phyloP scores from a whole-genome alignment of 2,888 invertebrate genomes.

The Hypena proboscidalis region DNA sequence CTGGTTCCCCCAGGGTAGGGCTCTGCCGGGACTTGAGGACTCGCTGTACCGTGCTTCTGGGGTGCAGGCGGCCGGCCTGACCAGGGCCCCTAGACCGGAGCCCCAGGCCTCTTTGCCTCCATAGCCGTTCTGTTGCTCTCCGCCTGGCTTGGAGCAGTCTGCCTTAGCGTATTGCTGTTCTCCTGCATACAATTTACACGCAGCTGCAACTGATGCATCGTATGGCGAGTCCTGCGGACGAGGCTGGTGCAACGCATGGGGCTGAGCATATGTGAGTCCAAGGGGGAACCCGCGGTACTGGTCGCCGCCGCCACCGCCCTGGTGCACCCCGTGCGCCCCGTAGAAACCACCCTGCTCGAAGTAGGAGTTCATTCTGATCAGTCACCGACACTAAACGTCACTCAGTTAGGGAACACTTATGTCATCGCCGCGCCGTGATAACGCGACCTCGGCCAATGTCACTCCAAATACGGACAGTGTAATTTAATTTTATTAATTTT shows the following conservation, averaged over 20 bases:
- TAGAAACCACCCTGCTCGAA: slow-evolving; percentile 98
- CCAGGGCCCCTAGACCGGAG: slow-evolving; percentile 87
- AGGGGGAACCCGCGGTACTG: slow-evolving; percentile 95
- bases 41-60: slow-evolving; percentile 95
- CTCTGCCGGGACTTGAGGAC: slow-evolving; percentile 92
- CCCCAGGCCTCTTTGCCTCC: slow-evolving; percentile 90
- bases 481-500: slow-evolving; percentile 83
- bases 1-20: slow-evolving; percentile 94
- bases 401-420: slow-evolving; percentile 78
- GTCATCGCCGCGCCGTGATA: slow-evolving; percentile 82
- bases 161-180: slow-evolving; percentile 89
- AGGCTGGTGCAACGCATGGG: slow-evolving; percentile 91
- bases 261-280: slow-evolving; percentile 93
- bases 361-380: slow-evolving; percentile 95
- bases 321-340: slow-evolving; percentile 94
- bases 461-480: slow-evolving; percentile 74
- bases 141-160: slow-evolving; percentile 90
- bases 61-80: slow-evolving; percentile 95
- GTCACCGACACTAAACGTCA: slow-evolving; percentile 78
- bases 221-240: slow-evolving; percentile 96
- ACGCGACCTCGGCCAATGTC: slow-evolving; percentile 81
- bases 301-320: slow-evolving; percentile 90
- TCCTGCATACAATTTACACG: slow-evolving; percentile 92
- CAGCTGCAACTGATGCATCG: slow-evolving; percentile 95
- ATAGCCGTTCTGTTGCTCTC: slow-evolving; percentile 88